Conservation (phyloP, 30 jellyfish, hydroid and myxozoan genomes). For the Hydractinia echinata region DNA sequence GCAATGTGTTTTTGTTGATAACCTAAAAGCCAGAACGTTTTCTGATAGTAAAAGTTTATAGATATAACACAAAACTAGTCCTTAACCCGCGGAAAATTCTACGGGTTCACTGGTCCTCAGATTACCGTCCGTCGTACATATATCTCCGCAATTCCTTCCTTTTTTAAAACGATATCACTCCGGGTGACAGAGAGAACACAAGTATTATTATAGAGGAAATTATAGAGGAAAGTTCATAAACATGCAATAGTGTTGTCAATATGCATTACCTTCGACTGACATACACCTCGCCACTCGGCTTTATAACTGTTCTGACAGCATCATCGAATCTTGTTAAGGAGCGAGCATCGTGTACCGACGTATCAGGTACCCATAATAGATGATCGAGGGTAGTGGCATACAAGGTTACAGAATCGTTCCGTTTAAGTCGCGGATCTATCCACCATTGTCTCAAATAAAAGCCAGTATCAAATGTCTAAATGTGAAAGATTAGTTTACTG, state of each 20-base stretch:
- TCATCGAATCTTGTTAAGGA: not conserved
- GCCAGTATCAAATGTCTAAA: not conserved
- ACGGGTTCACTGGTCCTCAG: too few species aligned
- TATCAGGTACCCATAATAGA: constrained; percentile 10
- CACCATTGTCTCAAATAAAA: constrained; percentile 4
- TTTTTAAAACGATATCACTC: too few species aligned
- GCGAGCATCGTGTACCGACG: not conserved
- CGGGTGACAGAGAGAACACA: too few species aligned
- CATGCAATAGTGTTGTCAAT: not conserved
- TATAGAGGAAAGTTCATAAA: not conserved
- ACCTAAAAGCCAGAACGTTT: not conserved
- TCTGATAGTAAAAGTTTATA: not conserved
- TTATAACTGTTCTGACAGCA: constrained; percentile 1
- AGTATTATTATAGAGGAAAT: too few species aligned
- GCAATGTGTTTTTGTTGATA: not conserved
- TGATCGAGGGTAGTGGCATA: not conserved
- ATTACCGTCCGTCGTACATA: too few species aligned
- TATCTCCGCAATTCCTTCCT: too few species aligned
- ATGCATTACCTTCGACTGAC: not conserved
- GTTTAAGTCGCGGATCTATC: constrained; percentile 7
- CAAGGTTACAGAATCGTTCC: not conserved
- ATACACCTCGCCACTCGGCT: not conserved
- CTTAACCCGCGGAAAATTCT: not conserved
- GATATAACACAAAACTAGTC: not conserved
- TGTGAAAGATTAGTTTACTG: not conserved